phyloP scores from a whole-genome alignment of 1,140 invertebrate genomes.

The Lethrus apterus region DNA sequence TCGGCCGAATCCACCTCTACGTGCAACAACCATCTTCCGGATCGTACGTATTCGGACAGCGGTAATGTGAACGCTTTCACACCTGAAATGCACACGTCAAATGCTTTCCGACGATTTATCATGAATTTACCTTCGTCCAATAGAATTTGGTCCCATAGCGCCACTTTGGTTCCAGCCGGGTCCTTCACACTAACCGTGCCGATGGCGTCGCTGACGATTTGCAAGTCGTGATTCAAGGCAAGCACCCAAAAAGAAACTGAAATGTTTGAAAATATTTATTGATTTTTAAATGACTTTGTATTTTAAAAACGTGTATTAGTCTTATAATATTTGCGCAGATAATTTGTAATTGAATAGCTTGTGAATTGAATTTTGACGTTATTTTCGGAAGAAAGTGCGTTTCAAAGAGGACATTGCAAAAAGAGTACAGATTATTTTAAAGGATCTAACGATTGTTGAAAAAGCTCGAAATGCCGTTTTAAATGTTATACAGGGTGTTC shows the following conservation, averaged over 20 bases:
- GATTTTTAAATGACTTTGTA: too few species aligned
- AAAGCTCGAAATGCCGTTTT: too few species aligned
- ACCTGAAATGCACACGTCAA: conserved; percentile 37
- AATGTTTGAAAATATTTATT: too few species aligned
- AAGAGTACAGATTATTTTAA: too few species aligned
- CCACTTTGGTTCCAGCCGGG: conserved; percentile 52
- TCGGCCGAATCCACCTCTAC: conserved; percentile 48
- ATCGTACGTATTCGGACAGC: conserved; percentile 44
- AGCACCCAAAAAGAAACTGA: conserved; percentile 57
- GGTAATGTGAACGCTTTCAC: conserved; percentile 48
- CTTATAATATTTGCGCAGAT: too few species aligned
- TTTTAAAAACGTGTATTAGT: too few species aligned
- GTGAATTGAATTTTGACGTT: too few species aligned
- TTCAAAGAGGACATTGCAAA: too few species aligned
- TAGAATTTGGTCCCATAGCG: conserved; percentile 54
- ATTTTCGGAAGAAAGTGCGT: too few species aligned
- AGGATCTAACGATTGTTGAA: too few species aligned
- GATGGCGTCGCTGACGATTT: conserved; percentile 47
- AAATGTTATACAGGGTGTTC: too few species aligned
- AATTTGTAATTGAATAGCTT: too few species aligned
- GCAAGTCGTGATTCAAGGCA: conserved; percentile 53
- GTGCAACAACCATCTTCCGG: conserved; percentile 49
- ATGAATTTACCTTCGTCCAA: conserved; percentile 46
- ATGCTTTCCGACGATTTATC: not conserved
- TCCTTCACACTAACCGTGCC: conserved; percentile 52